Evolutionary conservation across 2,113 vertebrate genomes (phyloP), one percentile per base, ranked within the genome.

Genomic region (Callipepla californica): DNA sequence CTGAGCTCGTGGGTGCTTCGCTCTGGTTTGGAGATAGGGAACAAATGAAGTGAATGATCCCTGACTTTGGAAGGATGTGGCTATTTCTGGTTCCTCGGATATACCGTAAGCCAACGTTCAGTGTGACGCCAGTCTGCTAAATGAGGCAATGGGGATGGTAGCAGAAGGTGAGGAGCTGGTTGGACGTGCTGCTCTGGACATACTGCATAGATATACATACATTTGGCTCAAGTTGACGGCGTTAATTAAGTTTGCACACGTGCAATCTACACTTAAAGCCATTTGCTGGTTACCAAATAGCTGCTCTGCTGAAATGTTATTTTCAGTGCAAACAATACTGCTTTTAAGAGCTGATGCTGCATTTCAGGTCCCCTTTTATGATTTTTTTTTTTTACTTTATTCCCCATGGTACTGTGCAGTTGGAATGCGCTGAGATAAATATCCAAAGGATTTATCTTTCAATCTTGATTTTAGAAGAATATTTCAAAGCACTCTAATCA

Each of bases 371-470:
- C 0, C 40, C 57, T 51, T 14, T 21, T 40, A 40, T 40, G 11
- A 12, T 40, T 40, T 69, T 48, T 47, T 55, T 32, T 57, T 51
- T 51, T 51, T 3, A 23, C 51, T n/a, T 25, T 14, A 58, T 81
- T 20, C 75, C 84, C 87, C 79, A 13, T 21, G 50, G 36, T 72
- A 34, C 92, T 57, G 92, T 57, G 69, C 62, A 25, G 45, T 42
- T 57, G 84, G 88, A 90, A 26, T 4, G 44, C 25, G 11, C 82
- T 6, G n/a, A 87, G 90, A 62, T 85, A 69, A 92, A 88, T 80
- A 88, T 68, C 94, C 28, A 57, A 77, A 89, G 70, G 88, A 72
- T 90, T 85, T 93, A 87, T 92, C 91, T 93, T 78, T 92, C 95
- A 67, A 47, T 95, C 86, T 93, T 83, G 82, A 74, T 95, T 94